phyloP scores from a whole-genome alignment of 2,113 vertebrate species.

The Corapipo altera region DNA sequence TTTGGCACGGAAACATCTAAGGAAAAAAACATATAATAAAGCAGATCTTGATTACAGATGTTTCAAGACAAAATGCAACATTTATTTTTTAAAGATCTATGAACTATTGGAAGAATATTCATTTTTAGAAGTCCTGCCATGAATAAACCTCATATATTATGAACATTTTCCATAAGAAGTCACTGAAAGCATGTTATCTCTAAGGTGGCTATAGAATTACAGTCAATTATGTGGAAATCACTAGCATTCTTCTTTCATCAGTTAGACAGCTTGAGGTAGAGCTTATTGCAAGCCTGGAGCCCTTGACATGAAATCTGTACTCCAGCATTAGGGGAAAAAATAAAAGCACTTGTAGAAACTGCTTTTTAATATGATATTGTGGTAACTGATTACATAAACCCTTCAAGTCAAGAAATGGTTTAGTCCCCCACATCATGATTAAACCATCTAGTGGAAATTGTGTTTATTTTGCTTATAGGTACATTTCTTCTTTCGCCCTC shows the following conservation, averaged over 20 bases:
- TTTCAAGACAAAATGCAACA: background rate
- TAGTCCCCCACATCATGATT: conserved; percentile 14
- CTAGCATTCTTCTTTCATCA: background rate
- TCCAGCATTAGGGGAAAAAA: background rate
- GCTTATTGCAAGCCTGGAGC: background rate
- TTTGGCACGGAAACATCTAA: background rate
- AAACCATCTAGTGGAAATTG: conserved; percentile 33
- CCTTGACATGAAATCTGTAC: conserved; percentile 16
- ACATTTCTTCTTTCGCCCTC: conserved; percentile 51
- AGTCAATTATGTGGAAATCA: conserved; percentile 22
- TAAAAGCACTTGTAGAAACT: conserved; percentile 28
- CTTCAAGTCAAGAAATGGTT: conserved; percentile 27
- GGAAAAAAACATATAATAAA: background rate
- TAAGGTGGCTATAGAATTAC: conserved; percentile 6
- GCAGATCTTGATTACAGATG: background rate
- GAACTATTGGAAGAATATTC: background rate
- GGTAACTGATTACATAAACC: conserved; percentile 49
- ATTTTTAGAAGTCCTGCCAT: background rate
- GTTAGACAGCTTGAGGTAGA: background rate
- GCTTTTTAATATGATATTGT: conserved; percentile 55
- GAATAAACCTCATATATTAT: background rate
- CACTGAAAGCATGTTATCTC: conserved; percentile 18
- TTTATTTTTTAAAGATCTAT: background rate
- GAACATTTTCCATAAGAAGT: background rate
- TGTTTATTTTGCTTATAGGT: conserved; percentile 69